A percentile compares a stretch with the other conserved stretches of the same genome.
These are phyloP conservation scores for Tamandua tetradactyla DNA, from an alignment of 2,797 vertebrate species.

Conservation along the genomic window DNA sequence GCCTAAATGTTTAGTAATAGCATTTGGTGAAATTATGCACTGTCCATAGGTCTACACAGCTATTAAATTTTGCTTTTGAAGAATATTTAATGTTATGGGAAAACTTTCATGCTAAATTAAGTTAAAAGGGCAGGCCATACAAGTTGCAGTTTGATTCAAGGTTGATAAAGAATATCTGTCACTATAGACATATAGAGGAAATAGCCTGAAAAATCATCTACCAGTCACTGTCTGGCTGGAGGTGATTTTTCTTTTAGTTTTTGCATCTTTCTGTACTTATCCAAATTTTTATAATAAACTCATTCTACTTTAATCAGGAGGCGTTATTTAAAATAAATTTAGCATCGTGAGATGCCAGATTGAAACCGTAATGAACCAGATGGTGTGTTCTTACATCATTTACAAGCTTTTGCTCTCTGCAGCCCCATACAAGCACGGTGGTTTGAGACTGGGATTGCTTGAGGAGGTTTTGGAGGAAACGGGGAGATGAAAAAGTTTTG, in stretches of 20 bases:
- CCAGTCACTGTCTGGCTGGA: background rate
- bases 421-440: background rate
- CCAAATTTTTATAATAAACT: background rate
- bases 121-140: background rate
- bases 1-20: background rate
- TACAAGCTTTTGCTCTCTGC: background rate
- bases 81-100: background rate
- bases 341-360: slow-evolving; percentile 60
- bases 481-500: background rate
- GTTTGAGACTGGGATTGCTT: background rate
- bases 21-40: background rate
- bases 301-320: slow-evolving; percentile 39
- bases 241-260: slow-evolving; percentile 49
- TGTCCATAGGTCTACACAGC: background rate
- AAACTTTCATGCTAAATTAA: slow-evolving; percentile 28
- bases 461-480: slow-evolving; percentile 16
- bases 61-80: background rate
- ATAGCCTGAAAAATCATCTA: background rate
- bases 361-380: slow-evolving; percentile 54
- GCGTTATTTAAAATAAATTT: slow-evolving; percentile 64
- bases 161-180: background rate
- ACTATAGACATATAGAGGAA: background rate
- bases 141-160: background rate
- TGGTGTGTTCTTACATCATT: background rate
- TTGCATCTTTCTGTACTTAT: background rate